These are phyloP conservation scores for Tragelaphus oryx DNA, from an alignment of 2,797 vertebrate genomes.

Conservation along the genomic window DNA sequence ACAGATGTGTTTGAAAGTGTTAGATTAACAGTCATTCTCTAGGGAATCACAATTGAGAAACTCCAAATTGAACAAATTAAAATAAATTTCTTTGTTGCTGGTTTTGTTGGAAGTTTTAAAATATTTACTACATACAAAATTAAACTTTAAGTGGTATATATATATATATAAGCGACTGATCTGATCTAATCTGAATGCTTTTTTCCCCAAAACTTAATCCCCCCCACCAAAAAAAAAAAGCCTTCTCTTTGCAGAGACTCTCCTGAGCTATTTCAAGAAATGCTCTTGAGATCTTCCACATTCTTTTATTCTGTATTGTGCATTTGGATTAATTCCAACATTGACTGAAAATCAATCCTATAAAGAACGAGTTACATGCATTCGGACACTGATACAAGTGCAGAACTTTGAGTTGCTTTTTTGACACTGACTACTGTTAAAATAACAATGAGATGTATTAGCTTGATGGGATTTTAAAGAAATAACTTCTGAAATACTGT, in stretches of 20 bases:
- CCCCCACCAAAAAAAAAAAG: neutral
- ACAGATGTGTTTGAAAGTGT: neutral
- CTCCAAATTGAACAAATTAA: neutral
- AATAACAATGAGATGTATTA: slow-evolving; percentile 51
- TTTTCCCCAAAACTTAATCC: slow-evolving; percentile 4
- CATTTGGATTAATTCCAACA: slow-evolving; percentile 59
- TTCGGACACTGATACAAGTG: neutral
- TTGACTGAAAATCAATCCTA: slow-evolving; percentile 48
- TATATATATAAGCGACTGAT: too few relatives aligned
- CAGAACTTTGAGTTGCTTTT: neutral
- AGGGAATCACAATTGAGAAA: neutral
- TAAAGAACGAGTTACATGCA: neutral
- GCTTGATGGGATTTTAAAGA: slow-evolving; percentile 46
- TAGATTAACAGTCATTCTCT: neutral
- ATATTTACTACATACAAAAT: neutral
- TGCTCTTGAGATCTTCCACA: slow-evolving; percentile 41
- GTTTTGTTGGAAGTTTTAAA: neutral
- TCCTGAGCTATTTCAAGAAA: slow-evolving; percentile 52
- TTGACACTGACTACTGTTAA: slow-evolving; percentile 30
- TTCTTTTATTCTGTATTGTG: slow-evolving; percentile 38
- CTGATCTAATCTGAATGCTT: too few relatives aligned
- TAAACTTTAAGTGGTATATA: neutral
- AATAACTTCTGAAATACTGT: slow-evolving; percentile 60
- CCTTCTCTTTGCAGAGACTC: neutral
- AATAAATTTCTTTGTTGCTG: neutral